phyloP scores from a whole-genome alignment of 2,797 vertebrate species.

The Pipistrellus nathusii region DNA sequence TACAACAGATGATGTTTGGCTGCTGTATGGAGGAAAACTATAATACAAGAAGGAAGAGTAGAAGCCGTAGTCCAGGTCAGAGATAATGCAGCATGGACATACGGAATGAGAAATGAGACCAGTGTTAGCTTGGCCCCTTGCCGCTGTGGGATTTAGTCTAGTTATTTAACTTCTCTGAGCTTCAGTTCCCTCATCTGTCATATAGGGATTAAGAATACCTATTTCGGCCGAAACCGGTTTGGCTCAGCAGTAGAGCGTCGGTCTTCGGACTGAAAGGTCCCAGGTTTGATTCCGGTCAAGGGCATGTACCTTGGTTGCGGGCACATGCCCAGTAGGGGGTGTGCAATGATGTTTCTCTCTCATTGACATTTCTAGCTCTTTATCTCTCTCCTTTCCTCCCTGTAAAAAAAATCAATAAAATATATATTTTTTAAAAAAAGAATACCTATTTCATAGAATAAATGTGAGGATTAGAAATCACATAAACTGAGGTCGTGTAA shows the following conservation, averaged over 20 bases:
- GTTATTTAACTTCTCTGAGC: neutral
- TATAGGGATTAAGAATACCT: neutral
- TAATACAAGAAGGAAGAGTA: neutral
- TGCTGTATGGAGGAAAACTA: neutral
- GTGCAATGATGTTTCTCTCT: too few species aligned
- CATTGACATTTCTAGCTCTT: too few species aligned
- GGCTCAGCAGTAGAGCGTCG: too few species aligned
- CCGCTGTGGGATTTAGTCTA: neutral
- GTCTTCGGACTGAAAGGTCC: too few species aligned
- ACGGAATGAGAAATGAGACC: neutral
- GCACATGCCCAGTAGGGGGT: too few species aligned
- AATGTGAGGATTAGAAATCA: neutral
- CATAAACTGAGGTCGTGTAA: neutral
- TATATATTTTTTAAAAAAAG: neutral
- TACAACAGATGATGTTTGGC: neutral
- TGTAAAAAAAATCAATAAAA: too few species aligned
- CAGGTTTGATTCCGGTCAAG: too few species aligned
- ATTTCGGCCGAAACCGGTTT: neutral
- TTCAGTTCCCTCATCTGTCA: neutral
- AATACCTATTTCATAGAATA: neutral
- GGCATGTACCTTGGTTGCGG: too few species aligned
- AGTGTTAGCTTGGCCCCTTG: neutral
- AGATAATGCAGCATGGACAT: neutral
- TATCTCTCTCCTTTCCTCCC: too few species aligned
- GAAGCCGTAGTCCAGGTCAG: neutral